Conservation (phyloP, 2,113 vertebrate genomes). For the Mobula hypostoma region DNA sequence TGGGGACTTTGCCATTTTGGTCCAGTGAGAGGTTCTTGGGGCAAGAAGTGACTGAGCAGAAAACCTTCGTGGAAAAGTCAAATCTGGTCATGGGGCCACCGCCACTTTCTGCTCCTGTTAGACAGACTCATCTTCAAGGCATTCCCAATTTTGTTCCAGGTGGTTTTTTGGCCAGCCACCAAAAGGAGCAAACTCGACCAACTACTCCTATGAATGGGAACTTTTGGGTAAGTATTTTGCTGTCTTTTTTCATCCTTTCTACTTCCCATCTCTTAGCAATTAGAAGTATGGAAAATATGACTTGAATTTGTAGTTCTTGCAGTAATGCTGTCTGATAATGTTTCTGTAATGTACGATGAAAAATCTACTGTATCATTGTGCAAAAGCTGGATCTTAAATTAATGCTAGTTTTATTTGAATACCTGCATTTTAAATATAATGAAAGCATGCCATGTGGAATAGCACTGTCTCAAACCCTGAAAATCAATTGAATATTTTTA, state of each 20-base stretch:
- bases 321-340: not conserved
- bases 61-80: conserved; percentile 58
- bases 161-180: conserved; percentile 49
- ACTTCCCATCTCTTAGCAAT: too few species aligned
- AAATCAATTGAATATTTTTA: too few species aligned
- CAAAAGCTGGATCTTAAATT: not conserved
- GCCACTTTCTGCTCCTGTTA: conserved; percentile 50
- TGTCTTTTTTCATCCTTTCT: not conserved
- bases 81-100: conserved; percentile 51
- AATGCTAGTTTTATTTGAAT: not conserved
- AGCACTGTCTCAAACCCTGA: not conserved
- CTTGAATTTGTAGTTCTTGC: not conserved
- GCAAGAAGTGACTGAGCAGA: conserved; percentile 50
- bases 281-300: not conserved
- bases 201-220: conserved; percentile 50
- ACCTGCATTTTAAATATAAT: not conserved
- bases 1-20: conserved; percentile 70
- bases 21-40: conserved; percentile 56
- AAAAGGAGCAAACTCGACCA: conserved; percentile 53
- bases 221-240: conserved; percentile 56
- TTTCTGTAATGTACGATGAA: not conserved
- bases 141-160: conserved; percentile 55
- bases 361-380: not conserved
- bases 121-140: conserved; percentile 60
- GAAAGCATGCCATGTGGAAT: not conserved